These are phyloP conservation scores for Caranx melampygus DNA, from an alignment of 2,113 vertebrate species.

Conservation along the genomic window DNA sequence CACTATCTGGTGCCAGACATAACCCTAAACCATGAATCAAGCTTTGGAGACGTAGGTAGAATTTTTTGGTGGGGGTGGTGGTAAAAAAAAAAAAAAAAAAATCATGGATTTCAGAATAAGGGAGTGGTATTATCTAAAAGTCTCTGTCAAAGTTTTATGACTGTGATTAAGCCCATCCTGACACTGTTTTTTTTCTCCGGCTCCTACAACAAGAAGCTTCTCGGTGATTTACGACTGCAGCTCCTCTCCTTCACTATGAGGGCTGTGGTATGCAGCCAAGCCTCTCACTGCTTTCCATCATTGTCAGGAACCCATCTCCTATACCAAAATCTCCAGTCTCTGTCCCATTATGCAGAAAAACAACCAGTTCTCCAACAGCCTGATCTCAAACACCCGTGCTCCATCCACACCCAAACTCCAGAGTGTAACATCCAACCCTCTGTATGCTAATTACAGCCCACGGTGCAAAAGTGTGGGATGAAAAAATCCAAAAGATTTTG, in stretches of 20 bases:
- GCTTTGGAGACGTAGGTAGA: too few relatives aligned
- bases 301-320: constrained; percentile 1
- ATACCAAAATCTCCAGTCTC: neutral
- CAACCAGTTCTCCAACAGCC: neutral
- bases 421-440: neutral
- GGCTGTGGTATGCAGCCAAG: constrained; percentile 12
- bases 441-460: neutral
- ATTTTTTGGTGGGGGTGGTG: too few relatives aligned
- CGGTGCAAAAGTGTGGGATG: neutral
- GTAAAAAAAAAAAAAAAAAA: neutral
- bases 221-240: constrained; percentile 29
- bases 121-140: neutral
- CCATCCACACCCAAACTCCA: neutral
- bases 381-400: neutral
- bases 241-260: constrained; percentile 8
- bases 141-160: constrained; percentile 21
- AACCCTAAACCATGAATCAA: too few relatives aligned
- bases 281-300: neutral
- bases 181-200: constrained; percentile 11
- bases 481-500: neutral
- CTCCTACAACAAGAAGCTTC: constrained; percentile 29
- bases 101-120: constrained; percentile 7
- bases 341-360: neutral
- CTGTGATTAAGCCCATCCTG: constrained; percentile 34
- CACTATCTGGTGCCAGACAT: too few relatives aligned